Evolutionary conservation across 2,888 invertebrate species (phyloP).

Genomic region (Leptogaster cylindrica): DNA sequence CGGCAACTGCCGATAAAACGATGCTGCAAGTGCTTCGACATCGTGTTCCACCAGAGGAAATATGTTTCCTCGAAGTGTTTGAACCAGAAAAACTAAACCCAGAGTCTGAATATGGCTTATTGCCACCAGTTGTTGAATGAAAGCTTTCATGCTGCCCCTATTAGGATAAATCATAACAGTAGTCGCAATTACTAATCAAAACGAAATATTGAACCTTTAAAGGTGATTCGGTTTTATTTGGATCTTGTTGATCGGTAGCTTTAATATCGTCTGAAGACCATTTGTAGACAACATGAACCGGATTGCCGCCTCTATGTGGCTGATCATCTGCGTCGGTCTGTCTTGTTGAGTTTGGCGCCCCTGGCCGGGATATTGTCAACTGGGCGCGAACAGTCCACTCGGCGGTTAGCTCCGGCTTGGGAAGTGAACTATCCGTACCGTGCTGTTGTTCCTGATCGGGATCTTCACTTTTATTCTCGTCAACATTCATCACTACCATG

Average conservation of each 20-base stretch:
- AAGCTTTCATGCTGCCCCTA: conserved; percentile 54
- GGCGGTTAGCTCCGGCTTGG: conserved; percentile 61
- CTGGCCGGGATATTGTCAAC: conserved; percentile 67
- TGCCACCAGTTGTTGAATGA: conserved; percentile 54
- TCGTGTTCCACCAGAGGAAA: conserved; percentile 53
- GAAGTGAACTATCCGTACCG: neutral
- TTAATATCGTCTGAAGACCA: conserved; percentile 64
- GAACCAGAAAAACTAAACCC: conserved; percentile 66
- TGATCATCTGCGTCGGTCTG: conserved; percentile 51
- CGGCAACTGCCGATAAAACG: conserved; percentile 65
- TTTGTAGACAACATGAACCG: conserved; percentile 61
- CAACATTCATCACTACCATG: conserved; percentile 43
- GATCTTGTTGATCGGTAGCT: conserved; percentile 54
- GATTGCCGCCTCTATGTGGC: conserved; percentile 56
- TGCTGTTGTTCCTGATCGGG: conserved; percentile 23
- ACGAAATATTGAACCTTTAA: neutral
- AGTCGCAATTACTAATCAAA: neutral
- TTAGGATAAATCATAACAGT: conserved; percentile 6
- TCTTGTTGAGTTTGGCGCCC: conserved; percentile 55
- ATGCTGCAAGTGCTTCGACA: conserved; percentile 75
- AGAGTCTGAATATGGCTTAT: conserved; percentile 60
- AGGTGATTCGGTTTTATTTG: conserved; percentile 28
- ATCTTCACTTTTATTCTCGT: conserved; percentile 33
- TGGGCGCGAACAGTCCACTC: conserved; percentile 76
- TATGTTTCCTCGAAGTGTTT: conserved; percentile 53